Evolutionary conservation across 1,140 invertebrate genomes (phyloP).

Genomic region (Temnothorax nylanderi): DNA sequence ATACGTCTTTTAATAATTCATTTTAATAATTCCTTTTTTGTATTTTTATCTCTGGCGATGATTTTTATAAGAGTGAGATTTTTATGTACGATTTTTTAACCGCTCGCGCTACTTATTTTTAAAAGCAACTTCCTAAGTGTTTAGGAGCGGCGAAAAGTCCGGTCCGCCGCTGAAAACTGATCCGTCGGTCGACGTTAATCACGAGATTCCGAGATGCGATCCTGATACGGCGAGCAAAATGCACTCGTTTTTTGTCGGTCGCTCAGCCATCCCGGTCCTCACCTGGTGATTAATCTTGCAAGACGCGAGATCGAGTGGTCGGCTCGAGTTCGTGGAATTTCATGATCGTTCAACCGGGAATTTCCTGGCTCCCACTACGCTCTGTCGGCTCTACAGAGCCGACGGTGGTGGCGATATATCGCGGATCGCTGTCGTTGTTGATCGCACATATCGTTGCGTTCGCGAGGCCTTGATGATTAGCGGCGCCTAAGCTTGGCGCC

Average conservation of each 20-base stretch:
- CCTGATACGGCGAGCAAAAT: constrained; percentile 22
- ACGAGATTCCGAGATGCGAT: constrained; percentile 51
- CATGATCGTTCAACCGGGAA: constrained; percentile 34
- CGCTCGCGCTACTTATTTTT: neutral
- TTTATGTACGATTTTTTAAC: neutral
- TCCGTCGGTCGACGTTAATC: constrained; percentile 43
- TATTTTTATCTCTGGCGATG: neutral
- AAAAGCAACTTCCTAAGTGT: neutral
- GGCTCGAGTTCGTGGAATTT: constrained; percentile 49
- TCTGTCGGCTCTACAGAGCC: neutral
- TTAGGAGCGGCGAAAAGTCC: neutral
- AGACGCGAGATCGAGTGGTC: constrained; percentile 21
- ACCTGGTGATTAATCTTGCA: constrained; percentile 55
- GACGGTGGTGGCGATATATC: neutral
- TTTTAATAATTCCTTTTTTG: neutral
- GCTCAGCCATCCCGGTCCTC: constrained; percentile 27
- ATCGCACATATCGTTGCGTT: constrained; percentile 6
- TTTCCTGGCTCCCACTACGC: neutral
- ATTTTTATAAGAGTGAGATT: neutral
- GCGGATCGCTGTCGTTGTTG: neutral
- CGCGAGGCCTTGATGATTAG: constrained; percentile 58
- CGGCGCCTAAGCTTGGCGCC: constrained; percentile 64
- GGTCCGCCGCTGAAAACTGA: constrained; percentile 40
- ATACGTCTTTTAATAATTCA: neutral
- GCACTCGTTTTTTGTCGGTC: constrained; percentile 3